A percentile compares a stretch with the other conserved stretches of the same genome.
These are phyloP conservation scores for Gerris buenoi DNA, from an alignment of 1,140 invertebrate species.

Conservation along the genomic window DNA sequence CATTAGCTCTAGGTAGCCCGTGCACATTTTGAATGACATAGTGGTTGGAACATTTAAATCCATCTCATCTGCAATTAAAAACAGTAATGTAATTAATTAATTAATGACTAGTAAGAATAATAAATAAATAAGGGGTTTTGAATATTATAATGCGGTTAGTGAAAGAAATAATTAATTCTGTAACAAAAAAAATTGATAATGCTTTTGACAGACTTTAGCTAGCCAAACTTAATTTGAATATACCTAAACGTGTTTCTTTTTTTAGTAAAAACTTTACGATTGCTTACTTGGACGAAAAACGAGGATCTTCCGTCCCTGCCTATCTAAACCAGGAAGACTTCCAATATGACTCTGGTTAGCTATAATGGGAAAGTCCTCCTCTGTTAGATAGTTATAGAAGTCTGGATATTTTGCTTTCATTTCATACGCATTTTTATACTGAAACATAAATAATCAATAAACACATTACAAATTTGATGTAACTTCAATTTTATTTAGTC, in stretches of 20 bases:
- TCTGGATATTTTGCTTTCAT: slow-evolving; percentile 19
- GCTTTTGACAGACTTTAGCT: too few relatives aligned
- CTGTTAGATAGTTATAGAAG: slow-evolving; percentile 17
- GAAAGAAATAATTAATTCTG: too few relatives aligned
- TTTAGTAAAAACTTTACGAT: too few relatives aligned
- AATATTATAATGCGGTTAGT: too few relatives aligned
- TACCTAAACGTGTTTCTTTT: too few relatives aligned
- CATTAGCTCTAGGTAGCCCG: slow-evolving; percentile 29
- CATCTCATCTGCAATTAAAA: slow-evolving; percentile 17
- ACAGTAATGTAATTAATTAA: too few relatives aligned
- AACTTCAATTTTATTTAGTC: too few relatives aligned
- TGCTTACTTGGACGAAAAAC: slow-evolving; percentile 18
- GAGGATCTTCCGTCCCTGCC: slow-evolving; percentile 19
- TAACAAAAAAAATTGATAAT: too few relatives aligned
- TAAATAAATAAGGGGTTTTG: too few relatives aligned
- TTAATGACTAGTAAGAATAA: too few relatives aligned
- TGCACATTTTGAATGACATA: slow-evolving; percentile 20
- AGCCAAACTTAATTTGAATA: too few relatives aligned
- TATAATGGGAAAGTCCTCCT: slow-evolving; percentile 14
- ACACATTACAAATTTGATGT: too few relatives aligned
- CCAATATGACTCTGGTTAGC: slow-evolving; percentile 18
- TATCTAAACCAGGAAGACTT: slow-evolving; percentile 18
- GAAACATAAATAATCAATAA: slow-evolving; percentile 16
- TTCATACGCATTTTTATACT: slow-evolving; percentile 22
- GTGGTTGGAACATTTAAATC: slow-evolving; percentile 17